phyloP scores from a whole-genome alignment of 2,888 invertebrate species.

The Scrobipalpa atriplicella region DNA sequence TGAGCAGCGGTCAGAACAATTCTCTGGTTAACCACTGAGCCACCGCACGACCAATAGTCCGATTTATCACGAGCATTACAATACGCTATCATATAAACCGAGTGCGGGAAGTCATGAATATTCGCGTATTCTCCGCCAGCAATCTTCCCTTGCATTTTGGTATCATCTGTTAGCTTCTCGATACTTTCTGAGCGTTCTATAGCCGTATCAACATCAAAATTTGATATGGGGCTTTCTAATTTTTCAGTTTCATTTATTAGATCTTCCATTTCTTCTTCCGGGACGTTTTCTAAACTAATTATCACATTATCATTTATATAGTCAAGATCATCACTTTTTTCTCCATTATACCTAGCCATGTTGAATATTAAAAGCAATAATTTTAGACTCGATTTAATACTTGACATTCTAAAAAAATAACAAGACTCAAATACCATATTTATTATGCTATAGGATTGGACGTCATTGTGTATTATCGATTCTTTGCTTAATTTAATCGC shows the following conservation, averaged over 20 bases:
- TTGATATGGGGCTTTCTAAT: neutral
- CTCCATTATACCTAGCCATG: neutral
- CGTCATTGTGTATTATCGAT: too few species aligned
- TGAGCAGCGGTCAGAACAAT: constrained; percentile 25
- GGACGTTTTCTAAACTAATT: neutral
- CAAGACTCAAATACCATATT: too few species aligned
- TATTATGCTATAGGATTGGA: too few species aligned
- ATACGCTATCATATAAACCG: neutral
- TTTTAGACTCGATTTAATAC: neutral
- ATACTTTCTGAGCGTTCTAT: neutral
- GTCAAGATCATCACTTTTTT: neutral
- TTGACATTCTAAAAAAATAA: neutral
- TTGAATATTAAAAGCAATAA: neutral
- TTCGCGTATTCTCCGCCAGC: neutral
- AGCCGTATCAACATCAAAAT: neutral
- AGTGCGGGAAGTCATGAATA: neutral
- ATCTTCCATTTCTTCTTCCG: neutral
- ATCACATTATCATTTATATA: neutral
- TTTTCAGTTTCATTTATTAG: neutral
- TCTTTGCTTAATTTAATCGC: too few species aligned
- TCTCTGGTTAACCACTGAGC: constrained; percentile 9
- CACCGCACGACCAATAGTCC: constrained; percentile 16
- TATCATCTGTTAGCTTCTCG: neutral
- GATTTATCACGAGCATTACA: neutral
- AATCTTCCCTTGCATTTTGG: neutral